Conservation (phyloP, 2,888 invertebrate genomes). For the Drosophila cognata region DNA sequence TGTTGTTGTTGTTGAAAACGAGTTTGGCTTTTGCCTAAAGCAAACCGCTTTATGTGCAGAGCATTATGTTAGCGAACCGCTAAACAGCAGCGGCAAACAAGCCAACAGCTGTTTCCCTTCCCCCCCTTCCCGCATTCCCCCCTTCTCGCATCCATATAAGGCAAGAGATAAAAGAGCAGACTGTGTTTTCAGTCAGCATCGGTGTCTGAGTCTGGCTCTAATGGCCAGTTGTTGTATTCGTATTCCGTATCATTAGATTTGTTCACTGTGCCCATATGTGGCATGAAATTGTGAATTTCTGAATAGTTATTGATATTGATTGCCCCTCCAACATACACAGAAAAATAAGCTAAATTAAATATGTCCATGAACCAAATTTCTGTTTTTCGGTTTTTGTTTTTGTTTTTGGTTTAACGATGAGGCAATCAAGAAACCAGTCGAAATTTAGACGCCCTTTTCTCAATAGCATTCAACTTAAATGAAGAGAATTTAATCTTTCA, state of each 20-base stretch:
- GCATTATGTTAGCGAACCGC: conserved; percentile 37
- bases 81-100: conserved; percentile 39
- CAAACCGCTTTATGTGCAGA: conserved; percentile 49
- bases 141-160: background rate
- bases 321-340: conserved; percentile 5
- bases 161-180: conserved; percentile 6
- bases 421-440: background rate
- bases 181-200: background rate
- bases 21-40: conserved; percentile 47
- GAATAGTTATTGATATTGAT: conserved; percentile 40
- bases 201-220: conserved; percentile 24
- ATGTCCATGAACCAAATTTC: conserved; percentile 25
- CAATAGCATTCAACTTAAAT: background rate
- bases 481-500: too few species aligned
- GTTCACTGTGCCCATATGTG: conserved; percentile 55
- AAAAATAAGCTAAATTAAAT: background rate
- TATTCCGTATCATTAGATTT: conserved; percentile 27
- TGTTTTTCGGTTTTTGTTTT: background rate
- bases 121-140: background rate
- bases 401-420: conserved; percentile 9
- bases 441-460: background rate
- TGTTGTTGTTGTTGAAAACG: conserved; percentile 31
- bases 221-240: conserved; percentile 25
- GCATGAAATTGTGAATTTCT: conserved; percentile 34
- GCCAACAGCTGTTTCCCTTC: conserved; percentile 3